These are phyloP conservation scores for Tenthredo notha DNA, from an alignment of 2,888 invertebrate species.

Conservation along the genomic window DNA sequence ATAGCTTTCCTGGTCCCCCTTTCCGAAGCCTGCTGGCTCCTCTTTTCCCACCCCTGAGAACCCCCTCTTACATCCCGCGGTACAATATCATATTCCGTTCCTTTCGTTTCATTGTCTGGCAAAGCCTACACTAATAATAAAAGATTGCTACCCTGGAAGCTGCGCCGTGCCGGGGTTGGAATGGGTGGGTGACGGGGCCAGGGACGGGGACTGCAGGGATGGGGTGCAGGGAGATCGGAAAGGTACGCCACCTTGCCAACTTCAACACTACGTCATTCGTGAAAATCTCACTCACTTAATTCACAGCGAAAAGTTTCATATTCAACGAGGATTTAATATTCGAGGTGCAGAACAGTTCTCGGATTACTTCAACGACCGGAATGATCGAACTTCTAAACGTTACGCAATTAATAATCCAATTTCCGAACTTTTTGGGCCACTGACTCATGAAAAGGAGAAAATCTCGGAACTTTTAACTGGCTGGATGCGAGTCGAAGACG, in stretches of 20 bases:
- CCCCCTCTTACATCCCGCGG: slow-evolving; percentile 57
- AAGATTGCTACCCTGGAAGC: slow-evolving; percentile 78
- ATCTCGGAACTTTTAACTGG: neutral
- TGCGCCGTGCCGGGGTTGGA: slow-evolving; percentile 62
- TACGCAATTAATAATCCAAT: neutral
- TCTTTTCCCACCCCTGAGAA: slow-evolving; percentile 17
- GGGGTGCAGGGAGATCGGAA: neutral
- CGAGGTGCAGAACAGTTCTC: slow-evolving; percentile 66
- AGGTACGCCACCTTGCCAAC: slow-evolving; percentile 69
- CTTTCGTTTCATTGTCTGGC: slow-evolving; percentile 79
- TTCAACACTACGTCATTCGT: slow-evolving; percentile 76
- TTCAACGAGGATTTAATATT: slow-evolving; percentile 77
- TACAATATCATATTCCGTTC: slow-evolving; percentile 79
- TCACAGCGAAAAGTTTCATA: slow-evolving; percentile 74
- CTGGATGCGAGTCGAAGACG: neutral
- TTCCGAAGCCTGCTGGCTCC: slow-evolving; percentile 1
- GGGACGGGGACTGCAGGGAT: slow-evolving; percentile 30
- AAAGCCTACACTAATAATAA: slow-evolving; percentile 79
- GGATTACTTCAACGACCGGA: neutral
- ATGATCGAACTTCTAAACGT: neutral
- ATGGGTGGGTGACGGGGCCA: slow-evolving; percentile 49
- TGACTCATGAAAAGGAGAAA: neutral
- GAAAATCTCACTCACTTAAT: slow-evolving; percentile 71
- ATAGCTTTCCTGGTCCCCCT: slow-evolving; percentile 75
- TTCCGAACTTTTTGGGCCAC: neutral